Conservation (phyloP, 2,797 vertebrate genomes). For the Myotis daubentonii region DNA sequence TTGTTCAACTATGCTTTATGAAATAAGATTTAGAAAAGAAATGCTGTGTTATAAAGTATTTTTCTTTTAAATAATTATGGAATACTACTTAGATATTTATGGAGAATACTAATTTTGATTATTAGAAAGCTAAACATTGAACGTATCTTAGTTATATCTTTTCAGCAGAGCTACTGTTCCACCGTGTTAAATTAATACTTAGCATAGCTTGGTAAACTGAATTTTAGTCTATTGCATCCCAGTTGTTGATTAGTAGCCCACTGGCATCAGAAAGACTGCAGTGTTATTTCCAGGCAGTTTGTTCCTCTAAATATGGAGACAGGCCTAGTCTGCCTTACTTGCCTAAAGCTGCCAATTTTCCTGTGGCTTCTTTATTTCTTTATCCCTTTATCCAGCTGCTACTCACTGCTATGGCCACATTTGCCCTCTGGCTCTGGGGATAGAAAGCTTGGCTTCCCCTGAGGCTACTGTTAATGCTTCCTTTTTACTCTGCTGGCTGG, state of each 20-base stretch:
- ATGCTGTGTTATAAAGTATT: background rate
- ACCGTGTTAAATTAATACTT: constrained; percentile 7
- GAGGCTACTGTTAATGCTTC: constrained; percentile 78
- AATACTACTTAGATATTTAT: background rate
- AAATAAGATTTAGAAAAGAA: constrained; percentile 28
- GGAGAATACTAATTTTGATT: background rate
- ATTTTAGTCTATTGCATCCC: constrained; percentile 4
- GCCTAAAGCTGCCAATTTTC: constrained; percentile 73
- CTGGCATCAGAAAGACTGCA: constrained; percentile 37
- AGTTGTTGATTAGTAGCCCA: constrained; percentile 21
- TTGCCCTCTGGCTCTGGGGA: constrained; percentile 75
- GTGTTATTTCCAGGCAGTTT: constrained; percentile 57
- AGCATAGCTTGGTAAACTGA: background rate
- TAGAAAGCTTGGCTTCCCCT: constrained; percentile 50
- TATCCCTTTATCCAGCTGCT: constrained; percentile 74
- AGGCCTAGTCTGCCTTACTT: background rate
- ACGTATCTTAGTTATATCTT: background rate
- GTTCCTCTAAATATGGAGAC: constrained; percentile 33
- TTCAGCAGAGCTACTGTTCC: constrained; percentile 7
- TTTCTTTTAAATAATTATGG: constrained; percentile 43
- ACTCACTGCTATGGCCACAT: constrained; percentile 56
- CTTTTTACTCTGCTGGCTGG: constrained; percentile 75
- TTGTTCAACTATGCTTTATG: constrained; percentile 1
- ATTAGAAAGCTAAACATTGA: background rate
- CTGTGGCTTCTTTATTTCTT: constrained; percentile 74